Evolutionary conservation across 1,140 invertebrate genomes (phyloP).

Genomic region (Philaenus spumarius): DNA sequence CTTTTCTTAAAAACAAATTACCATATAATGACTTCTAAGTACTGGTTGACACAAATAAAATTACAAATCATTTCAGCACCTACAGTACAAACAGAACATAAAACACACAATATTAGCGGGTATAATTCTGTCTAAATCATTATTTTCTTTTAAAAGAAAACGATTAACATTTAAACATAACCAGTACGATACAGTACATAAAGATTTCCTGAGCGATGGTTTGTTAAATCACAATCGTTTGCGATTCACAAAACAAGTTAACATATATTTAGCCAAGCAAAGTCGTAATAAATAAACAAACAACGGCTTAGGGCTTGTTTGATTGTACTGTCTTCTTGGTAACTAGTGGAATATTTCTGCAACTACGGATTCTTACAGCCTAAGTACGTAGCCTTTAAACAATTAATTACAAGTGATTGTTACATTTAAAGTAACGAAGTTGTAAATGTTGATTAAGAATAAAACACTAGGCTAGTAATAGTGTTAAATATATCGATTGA

Average conservation of each 20-base stretch:
- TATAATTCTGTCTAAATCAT: background rate
- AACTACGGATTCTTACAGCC: no score
- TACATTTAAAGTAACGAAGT: no score
- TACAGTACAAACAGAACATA: slow-evolving; percentile 5
- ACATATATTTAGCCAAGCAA: background rate
- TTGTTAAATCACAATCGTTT: background rate
- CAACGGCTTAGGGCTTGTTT: no score
- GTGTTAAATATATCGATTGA: no score
- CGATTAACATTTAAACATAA: background rate
- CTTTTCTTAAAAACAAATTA: slow-evolving; percentile 5
- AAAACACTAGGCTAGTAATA: no score
- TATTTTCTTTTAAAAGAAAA: background rate
- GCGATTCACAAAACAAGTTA: background rate
- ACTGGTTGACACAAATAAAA: slow-evolving; percentile 14
- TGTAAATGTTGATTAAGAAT: no score
- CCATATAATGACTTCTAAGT: slow-evolving; percentile 11
- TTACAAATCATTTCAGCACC: slow-evolving; percentile 7
- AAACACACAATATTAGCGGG: slow-evolving; percentile 1
- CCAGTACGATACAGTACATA: background rate
- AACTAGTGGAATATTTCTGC: no score
- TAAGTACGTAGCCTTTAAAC: no score
- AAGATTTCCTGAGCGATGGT: background rate
- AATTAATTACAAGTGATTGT: no score
- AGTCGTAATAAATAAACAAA: no score
- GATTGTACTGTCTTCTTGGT: no score